Conservation (phyloP, 2,797 vertebrate genomes). For the Steatocranus sp. region DNA sequence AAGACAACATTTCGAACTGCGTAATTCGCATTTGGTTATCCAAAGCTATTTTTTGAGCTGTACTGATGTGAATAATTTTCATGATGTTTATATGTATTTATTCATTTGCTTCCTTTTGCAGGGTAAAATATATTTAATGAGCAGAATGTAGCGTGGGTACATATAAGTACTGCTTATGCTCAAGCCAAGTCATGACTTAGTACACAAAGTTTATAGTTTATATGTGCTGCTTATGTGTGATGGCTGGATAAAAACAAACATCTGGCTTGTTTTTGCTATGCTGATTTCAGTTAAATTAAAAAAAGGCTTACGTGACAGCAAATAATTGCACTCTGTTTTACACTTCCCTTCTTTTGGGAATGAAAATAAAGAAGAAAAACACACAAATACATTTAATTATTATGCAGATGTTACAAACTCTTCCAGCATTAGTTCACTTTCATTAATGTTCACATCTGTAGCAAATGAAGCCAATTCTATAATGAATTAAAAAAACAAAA, state of each 20-base stretch:
- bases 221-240: background rate
- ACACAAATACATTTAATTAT: background rate
- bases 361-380: accelerated
- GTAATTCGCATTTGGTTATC: background rate
- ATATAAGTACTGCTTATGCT: background rate
- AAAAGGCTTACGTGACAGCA: background rate
- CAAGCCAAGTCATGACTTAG: accelerated
- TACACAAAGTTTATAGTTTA: background rate
- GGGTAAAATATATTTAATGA: background rate
- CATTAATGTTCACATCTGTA: background rate
- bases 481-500: background rate
- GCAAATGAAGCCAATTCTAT: background rate
- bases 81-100: background rate
- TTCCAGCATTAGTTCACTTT: background rate
- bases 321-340: background rate
- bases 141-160: accelerated
- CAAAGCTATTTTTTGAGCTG: background rate
- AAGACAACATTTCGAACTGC: background rate
- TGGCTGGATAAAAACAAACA: background rate
- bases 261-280: background rate
- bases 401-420: background rate
- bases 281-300: background rate
- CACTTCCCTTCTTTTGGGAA: background rate
- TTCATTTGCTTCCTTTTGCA: background rate
- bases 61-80: background rate